Base-by-base conservation (phyloP, 2,888 invertebrate species). In the Suillia variegata region DNA sequence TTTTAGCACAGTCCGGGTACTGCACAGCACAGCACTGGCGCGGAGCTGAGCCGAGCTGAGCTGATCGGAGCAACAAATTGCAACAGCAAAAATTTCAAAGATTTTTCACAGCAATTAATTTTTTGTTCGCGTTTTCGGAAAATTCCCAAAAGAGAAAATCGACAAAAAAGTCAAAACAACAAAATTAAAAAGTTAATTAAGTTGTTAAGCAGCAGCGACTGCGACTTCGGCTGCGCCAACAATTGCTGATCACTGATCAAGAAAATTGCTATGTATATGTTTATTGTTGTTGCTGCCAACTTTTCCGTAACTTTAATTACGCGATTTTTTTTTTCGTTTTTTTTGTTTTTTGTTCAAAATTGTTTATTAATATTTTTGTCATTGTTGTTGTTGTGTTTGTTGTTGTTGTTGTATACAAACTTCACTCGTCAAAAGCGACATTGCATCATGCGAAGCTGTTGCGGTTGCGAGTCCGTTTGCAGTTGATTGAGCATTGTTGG, bases 271-370 rank as follows among this genome's bases (percentile, higher is more conserved):
- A 5, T 5, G 10, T 6, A 26, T 26, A 10, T 5, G 10, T 26
- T 26, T 53, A 38, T 21, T 45, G 49, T 18, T 58, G 53, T 13
- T 45, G 45, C 45, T 13, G 38, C 15, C n/a, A 20, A 45, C 45
- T 45, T 62, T 70, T 69, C 75, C 72, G 74, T 70, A 74, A 72
- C 75, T 72, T 74, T 72, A 72, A 72, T 75, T 75, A 73, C 70
- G n/a, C 62, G 20, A 38, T 67, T 72, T 69, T 72, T 65, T 65
- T n/a, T n/a, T n/a, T n/a, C n/a, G n/a, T n/a, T n/a, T n/a, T 53
- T 18, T 24, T 24, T 54, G 42, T 15, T 54, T 54, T 54, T 54
- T 17, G 17, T 24, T 31, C 54, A n/a, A n/a, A n/a, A n/a, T n/a
- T n/a, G n/a, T n/a, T n/a, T n/a, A n/a, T n/a, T n/a, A n/a, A n/a